Evolutionary conservation across 2,888 invertebrate species (phyloP).

Genomic region (Sarcophaga carnaria): DNA sequence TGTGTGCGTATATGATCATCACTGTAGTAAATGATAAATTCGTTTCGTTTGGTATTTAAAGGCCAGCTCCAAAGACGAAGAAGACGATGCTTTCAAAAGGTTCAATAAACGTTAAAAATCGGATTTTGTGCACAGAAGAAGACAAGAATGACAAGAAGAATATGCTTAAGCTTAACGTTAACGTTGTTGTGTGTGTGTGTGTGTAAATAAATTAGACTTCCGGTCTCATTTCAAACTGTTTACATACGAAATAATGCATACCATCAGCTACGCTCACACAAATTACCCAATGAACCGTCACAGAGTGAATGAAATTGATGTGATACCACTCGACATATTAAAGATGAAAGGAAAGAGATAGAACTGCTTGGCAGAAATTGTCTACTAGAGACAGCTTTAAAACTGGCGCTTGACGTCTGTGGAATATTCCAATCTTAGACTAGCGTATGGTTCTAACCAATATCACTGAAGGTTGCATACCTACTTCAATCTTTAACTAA

Average conservation of each 20-base stretch:
- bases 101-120: conserved; percentile 50
- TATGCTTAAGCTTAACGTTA: no score
- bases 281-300: conserved; percentile 29
- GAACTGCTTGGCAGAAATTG: no score
- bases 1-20: not conserved
- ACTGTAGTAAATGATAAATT: conserved; percentile 27
- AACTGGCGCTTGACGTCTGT: no score
- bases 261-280: not conserved
- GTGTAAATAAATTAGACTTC: conserved; percentile 47
- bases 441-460: no score
- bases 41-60: conserved; percentile 5
- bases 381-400: no score
- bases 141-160: conserved; percentile 1
- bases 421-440: no score
- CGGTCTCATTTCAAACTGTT: conserved; percentile 49
- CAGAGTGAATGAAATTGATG: not conserved
- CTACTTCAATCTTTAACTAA: no score
- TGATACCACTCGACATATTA: no score
- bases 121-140: conserved; percentile 39
- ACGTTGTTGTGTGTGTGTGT: not conserved
- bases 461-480: no score
- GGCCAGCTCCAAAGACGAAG: not conserved
- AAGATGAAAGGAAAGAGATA: no score
- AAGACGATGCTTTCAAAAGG: not conserved
- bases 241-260: not conserved